A percentile compares a stretch with the other conserved stretches of the same genome.
Conservation (phyloP, 2,797 vertebrate species). For the Potorous gilbertii region DNA sequence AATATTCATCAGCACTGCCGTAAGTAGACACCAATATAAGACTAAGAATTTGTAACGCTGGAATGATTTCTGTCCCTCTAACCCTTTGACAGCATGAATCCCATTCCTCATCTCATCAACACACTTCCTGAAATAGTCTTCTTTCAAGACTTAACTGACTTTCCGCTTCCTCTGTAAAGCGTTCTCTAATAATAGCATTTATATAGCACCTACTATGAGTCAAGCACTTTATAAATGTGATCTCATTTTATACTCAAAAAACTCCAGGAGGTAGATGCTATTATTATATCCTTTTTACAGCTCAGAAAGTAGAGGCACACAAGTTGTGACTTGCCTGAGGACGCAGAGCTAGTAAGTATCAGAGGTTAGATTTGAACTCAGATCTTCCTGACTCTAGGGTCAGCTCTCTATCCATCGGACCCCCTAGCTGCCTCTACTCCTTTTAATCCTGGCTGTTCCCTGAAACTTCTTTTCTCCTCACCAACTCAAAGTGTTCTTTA, state of each 20-base stretch:
- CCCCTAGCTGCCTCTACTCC: background rate
- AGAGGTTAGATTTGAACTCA: background rate
- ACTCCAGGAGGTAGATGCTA: background rate
- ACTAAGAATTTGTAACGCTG: background rate
- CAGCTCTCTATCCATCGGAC: background rate
- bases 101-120: background rate
- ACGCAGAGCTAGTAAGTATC: background rate
- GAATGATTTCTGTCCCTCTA: background rate
- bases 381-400: background rate
- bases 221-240: background rate
- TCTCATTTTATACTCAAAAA: background rate
- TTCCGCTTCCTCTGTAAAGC: background rate
- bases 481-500: background rate
- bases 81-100: background rate
- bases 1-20: background rate
- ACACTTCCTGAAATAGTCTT: background rate
- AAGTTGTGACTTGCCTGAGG: background rate
- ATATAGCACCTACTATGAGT: background rate
- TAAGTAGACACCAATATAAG: background rate
- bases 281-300: background rate
- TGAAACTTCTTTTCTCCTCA: background rate
- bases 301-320: background rate
- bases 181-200: background rate
- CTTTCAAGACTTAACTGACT: background rate
- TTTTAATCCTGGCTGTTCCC: slow-evolving; percentile 28